Conservation (phyloP, 2,888 invertebrate species). For the Chrysopilus asiliformis region DNA sequence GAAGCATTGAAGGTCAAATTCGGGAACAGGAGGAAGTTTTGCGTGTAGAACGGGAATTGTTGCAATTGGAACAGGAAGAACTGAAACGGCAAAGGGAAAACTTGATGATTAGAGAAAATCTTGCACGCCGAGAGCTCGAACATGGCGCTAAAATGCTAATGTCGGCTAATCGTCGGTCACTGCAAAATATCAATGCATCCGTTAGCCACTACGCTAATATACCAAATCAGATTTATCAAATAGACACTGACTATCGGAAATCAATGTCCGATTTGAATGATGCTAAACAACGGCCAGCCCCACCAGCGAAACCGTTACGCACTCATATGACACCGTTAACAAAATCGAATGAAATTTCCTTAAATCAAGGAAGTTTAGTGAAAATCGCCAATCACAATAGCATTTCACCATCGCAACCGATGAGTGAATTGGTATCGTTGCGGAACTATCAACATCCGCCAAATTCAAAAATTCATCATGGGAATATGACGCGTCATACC, state of each 20-base stretch:
- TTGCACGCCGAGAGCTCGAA: conserved; percentile 41
- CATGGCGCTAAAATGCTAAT: conserved; percentile 35
- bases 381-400: conserved; percentile 22
- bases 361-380: conserved; percentile 24
- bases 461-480: conserved; percentile 34
- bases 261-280: conserved; percentile 46
- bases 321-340: conserved; percentile 13
- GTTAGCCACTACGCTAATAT: conserved; percentile 32
- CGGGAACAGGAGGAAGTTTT: conserved; percentile 60
- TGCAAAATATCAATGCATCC: conserved; percentile 45
- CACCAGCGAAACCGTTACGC: conserved; percentile 44
- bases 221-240: conserved; percentile 25
- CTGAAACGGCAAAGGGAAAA: conserved; percentile 60
- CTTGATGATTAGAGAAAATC: conserved; percentile 49
- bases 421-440: conserved; percentile 42
- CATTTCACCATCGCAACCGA: conserved; percentile 19
- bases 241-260: conserved; percentile 40
- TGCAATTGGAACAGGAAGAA: conserved; percentile 67
- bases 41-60: conserved; percentile 62
- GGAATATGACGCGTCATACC: conserved; percentile 55
- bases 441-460: conserved; percentile 40
- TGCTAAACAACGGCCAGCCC: conserved; percentile 36
- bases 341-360: background rate
- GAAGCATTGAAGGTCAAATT: conserved; percentile 48
- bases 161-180: conserved; percentile 42